Base-by-base conservation (phyloP, 2,113 vertebrate genomes). In the Heptranchias perlo region DNA sequence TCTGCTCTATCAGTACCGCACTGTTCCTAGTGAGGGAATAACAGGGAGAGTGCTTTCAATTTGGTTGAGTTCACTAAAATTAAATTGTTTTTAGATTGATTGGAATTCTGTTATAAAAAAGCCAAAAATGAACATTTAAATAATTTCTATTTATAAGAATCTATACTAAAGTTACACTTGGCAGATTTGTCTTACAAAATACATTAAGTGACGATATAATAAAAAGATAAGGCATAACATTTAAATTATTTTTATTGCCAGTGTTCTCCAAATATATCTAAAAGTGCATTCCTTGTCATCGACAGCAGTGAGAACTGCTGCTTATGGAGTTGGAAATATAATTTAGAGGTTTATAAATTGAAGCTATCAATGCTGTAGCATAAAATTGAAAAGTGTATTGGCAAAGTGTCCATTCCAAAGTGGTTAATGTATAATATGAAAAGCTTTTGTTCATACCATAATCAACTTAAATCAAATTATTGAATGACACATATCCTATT, bases 401-500 rank as follows among this genome's bases (percentile, higher is more conserved):
- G 64, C 62, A 49, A 23, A 89, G 62, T 28, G n/a, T 47, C 44
- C 23, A 69, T 95, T 69, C 52, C 65, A 52, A 95, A 69, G 64
- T 95, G 23, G 39, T 69, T 95, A 95, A 95, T 69, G 64, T 28
- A 95, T 52, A 11, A 52, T 58, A 69, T 49, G 94, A 69, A 95
- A 16, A 95, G 39, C 94, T 52, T 52, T 95, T 95, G 25, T 73
- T 49, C 94, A 49, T 49, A 69, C 64, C 64, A 49, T 67, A 52
- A 95, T 95, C 94, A 95, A 95, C 94, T 95, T 73, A 95, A 95
- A 95, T 95, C 94, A 73, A 31, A 69, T 73, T 95, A 69, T 52
- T 69, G 25, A 52, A 47, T 95, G 94, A 73, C 52, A 14, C 65
- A 69, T 52, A 95, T 52, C 44, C 25, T 52, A 69, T 23, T 73